Conservation (phyloP, 2,888 invertebrate genomes). For the Drosophila mettleri region DNA sequence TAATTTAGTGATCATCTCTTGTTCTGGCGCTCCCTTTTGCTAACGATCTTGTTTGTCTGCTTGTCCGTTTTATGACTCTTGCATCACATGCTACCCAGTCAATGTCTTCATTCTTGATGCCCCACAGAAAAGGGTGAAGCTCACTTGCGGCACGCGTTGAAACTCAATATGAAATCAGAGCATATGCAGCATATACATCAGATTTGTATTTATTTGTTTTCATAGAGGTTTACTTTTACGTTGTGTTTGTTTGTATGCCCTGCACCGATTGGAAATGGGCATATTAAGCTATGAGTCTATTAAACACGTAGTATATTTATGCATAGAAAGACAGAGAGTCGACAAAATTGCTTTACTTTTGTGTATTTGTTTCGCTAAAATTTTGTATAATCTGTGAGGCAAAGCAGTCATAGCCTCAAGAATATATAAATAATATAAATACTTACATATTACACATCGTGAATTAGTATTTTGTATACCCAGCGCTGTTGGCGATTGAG, state of each 20-base stretch:
- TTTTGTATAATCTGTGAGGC: too few relatives aligned
- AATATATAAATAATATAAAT: too few relatives aligned
- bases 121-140: slow-evolving; percentile 42
- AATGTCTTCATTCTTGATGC: slow-evolving; percentile 41
- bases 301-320: not conserved
- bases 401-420: too few relatives aligned
- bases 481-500: too few relatives aligned
- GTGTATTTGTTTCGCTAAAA: too few relatives aligned
- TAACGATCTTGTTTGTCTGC: slow-evolving; percentile 26
- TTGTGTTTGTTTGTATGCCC: slow-evolving; percentile 17
- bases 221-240: slow-evolving; percentile 2
- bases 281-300: not conserved
- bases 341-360: too few relatives aligned
- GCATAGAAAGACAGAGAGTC: not conserved
- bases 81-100: slow-evolving; percentile 24
- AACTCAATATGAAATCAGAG: slow-evolving; percentile 54
- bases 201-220: slow-evolving; percentile 50
- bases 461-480: too few relatives aligned
- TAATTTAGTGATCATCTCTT: slow-evolving; percentile 67
- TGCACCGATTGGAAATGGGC: not conserved
- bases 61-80: slow-evolving; percentile 37
- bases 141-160: slow-evolving; percentile 51
- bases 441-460: too few relatives aligned
- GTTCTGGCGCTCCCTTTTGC: slow-evolving; percentile 39
- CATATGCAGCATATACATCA: slow-evolving; percentile 53